A percentile compares a stretch with the other conserved stretches of the same genome.
phyloP scores from a whole-genome alignment of 2,888 invertebrate species.

The Drosophila barbarae region DNA sequence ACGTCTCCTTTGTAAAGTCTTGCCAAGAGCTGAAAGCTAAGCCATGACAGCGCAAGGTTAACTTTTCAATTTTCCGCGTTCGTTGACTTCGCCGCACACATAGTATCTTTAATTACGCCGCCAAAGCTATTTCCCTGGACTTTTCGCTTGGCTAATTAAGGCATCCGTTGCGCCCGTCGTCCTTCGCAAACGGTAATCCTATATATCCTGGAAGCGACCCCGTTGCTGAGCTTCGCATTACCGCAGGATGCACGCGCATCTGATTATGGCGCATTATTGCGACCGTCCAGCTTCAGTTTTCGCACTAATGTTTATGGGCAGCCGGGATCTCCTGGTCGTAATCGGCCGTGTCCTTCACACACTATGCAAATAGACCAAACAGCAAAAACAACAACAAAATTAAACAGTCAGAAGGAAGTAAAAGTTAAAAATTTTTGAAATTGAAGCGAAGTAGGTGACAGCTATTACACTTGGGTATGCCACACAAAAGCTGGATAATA shows the following conservation, averaged over 20 bases:
- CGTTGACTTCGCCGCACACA: conserved; percentile 48
- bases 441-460: background rate
- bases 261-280: conserved; percentile 24
- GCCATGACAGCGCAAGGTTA: conserved; percentile 24
- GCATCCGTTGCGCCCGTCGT: background rate
- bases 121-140: conserved; percentile 10
- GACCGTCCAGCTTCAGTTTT: conserved; percentile 10
- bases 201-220: conserved; percentile 27
- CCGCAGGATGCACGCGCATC: conserved; percentile 45
- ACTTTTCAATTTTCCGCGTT: conserved; percentile 32
- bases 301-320: conserved; percentile 2
- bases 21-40: conserved; percentile 27
- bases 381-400: background rate
- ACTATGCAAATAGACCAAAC: background rate
- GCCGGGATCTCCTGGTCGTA: background rate
- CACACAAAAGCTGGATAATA: background rate
- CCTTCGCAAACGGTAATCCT: conserved; percentile 36
- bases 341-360: conserved; percentile 5
- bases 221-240: conserved; percentile 33
- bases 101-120: conserved; percentile 37
- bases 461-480: background rate
- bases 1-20: conserved; percentile 17
- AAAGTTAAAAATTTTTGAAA: background rate
- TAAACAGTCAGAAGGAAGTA: background rate
- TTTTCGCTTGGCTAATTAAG: conserved; percentile 21